Percentiles rank a stretch among this genome's conserved stretches.
These are phyloP conservation scores for Onthophagus sagittarius DNA, from an alignment of 2,888 invertebrate species.

Conservation along the genomic window DNA sequence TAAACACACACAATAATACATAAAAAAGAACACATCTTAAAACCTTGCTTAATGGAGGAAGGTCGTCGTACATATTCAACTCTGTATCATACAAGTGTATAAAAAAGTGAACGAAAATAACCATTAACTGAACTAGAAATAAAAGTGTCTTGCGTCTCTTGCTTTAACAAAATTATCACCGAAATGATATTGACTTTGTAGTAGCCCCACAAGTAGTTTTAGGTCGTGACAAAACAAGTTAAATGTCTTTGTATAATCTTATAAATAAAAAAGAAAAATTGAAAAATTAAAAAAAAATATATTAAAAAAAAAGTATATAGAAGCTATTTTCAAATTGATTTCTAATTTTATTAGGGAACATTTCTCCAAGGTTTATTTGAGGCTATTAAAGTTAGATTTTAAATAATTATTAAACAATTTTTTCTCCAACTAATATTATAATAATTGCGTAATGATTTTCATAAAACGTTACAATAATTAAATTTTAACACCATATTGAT, in stretches of 20 bases:
- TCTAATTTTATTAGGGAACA: not conserved
- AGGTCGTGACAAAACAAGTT: slow-evolving; percentile 3
- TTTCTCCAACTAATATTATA: too few species aligned
- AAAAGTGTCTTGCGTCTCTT: slow-evolving; percentile 19
- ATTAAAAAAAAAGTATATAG: not conserved
- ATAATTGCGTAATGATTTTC: too few species aligned
- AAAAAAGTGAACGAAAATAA: not conserved
- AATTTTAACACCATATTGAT: too few species aligned
- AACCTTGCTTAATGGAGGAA: not conserved
- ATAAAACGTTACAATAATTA: too few species aligned
- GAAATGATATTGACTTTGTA: slow-evolving; percentile 15
- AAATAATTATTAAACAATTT: too few species aligned
- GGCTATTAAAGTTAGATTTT: too few species aligned
- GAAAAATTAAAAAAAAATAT: too few species aligned
- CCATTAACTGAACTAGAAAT: slow-evolving; percentile 7
- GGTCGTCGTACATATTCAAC: slow-evolving; percentile 1
- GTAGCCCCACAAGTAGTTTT: slow-evolving; percentile 13
- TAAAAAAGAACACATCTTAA: too few species aligned
- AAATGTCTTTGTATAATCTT: not conserved
- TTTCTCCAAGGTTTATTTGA: too few species aligned
- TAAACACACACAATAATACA: not conserved
- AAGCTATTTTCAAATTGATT: not conserved
- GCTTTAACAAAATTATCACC: slow-evolving; percentile 14
- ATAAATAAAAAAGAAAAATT: not conserved
- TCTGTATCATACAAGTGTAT: not conserved